Percentiles rank a stretch among this genome's conserved stretches.
Evolutionary conservation across 2,113 vertebrate genomes (phyloP).

Genomic region (Pterocles gutturalis): DNA sequence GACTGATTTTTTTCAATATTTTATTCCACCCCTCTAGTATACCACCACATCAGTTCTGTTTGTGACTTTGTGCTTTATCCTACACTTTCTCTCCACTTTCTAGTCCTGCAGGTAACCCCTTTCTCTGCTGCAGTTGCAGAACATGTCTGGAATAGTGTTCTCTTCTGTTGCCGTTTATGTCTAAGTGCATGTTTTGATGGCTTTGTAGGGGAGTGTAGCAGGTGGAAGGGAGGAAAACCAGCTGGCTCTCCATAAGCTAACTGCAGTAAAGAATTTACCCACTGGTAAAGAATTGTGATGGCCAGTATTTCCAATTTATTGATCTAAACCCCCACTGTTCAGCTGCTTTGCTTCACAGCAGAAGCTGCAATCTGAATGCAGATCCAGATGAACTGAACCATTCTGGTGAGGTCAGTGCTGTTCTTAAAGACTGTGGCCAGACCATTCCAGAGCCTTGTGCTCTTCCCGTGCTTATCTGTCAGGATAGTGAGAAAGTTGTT

Average conservation of each 20-base stretch:
- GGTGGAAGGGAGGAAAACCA: background rate
- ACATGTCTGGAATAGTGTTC: background rate
- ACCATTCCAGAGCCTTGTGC: background rate
- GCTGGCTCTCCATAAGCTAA: background rate
- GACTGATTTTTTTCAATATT: background rate
- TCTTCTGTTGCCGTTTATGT: background rate
- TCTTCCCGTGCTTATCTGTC: background rate
- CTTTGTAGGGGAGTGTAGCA: background rate
- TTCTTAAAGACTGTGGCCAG: background rate
- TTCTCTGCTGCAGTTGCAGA: background rate
- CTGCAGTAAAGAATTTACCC: background rate
- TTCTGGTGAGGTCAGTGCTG: background rate
- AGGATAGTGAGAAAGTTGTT: constrained; percentile 41
- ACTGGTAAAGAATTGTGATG: background rate
- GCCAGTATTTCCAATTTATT: background rate
- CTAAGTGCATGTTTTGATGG: background rate
- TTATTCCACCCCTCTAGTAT: background rate
- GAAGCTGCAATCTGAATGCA: background rate
- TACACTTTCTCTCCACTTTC: background rate
- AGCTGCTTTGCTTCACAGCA: background rate
- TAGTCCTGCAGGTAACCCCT: background rate
- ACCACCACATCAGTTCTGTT: background rate
- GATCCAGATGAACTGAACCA: background rate
- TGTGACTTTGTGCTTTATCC: background rate
- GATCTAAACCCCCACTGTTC: background rate